Evolutionary conservation across 2,888 invertebrate genomes (phyloP).

Genomic region (Diaperis boleti): DNA sequence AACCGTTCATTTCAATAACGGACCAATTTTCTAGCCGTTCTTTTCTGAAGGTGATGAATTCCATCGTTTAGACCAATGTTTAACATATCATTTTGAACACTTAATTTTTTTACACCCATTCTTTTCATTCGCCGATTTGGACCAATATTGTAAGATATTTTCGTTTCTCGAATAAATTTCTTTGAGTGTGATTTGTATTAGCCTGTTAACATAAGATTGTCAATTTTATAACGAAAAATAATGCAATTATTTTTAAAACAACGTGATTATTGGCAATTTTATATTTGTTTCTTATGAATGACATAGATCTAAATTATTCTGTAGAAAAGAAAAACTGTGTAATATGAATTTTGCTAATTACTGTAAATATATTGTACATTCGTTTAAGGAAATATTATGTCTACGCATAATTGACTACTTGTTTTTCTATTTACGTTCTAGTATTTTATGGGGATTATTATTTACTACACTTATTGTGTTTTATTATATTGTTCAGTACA

Average conservation of each 20-base stretch:
- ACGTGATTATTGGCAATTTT: conserved; percentile 65
- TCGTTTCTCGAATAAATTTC: conserved; percentile 36
- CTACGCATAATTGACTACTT: conserved; percentile 55
- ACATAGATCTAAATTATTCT: conserved; percentile 60
- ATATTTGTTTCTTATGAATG: conserved; percentile 57
- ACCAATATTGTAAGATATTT: conserved; percentile 45
- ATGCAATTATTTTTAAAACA: conserved; percentile 37
- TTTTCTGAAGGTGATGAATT: conserved; percentile 42
- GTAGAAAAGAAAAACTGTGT: conserved; percentile 57
- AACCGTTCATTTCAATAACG: conserved; percentile 32
- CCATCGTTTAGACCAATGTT: conserved; percentile 52
- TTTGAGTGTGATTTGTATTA: conserved; percentile 34
- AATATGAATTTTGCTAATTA: conserved; percentile 63
- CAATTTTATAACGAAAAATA: conserved; percentile 39
- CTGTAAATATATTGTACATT: conserved; percentile 66
- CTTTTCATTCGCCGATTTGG: conserved; percentile 46
- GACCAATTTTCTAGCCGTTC: conserved; percentile 46
- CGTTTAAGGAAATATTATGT: conserved; percentile 64
- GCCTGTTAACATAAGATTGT: conserved; percentile 40
- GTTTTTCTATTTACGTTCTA: conserved; percentile 54
- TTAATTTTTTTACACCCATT: conserved; percentile 35
- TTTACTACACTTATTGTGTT: conserved; percentile 53
- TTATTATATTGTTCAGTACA: conserved; percentile 60
- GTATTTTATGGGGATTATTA: conserved; percentile 58
- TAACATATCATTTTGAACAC: conserved; percentile 58